phyloP scores from a whole-genome alignment of 2,888 invertebrate species.

The Loripinus fragilis region DNA sequence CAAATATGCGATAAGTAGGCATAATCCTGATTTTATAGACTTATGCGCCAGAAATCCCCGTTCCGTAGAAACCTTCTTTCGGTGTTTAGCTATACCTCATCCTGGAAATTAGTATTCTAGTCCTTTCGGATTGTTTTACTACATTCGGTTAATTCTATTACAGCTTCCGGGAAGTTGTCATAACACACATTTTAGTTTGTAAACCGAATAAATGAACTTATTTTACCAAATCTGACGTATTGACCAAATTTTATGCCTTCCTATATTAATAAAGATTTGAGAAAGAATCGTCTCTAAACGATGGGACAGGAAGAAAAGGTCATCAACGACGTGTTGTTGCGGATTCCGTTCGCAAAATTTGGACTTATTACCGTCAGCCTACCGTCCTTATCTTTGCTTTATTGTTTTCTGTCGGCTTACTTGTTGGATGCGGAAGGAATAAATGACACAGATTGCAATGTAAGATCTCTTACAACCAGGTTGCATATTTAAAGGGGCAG shows the following conservation, averaged over 20 bases:
- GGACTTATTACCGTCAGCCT: conserved; percentile 93
- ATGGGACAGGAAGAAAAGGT: conserved; percentile 37
- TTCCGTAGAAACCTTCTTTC: too few species aligned
- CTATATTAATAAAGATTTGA: too few species aligned
- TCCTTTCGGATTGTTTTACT: background rate
- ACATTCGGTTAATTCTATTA: background rate
- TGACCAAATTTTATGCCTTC: too few species aligned
- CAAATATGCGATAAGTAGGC: too few species aligned
- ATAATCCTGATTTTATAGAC: too few species aligned
- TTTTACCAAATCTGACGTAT: too few species aligned
- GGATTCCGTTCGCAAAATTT: conserved; percentile 85
- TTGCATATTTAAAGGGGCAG: too few species aligned
- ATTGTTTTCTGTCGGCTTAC: conserved; percentile 94
- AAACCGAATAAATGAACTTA: too few species aligned
- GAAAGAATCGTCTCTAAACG: conserved; percentile 3
- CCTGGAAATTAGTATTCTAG: too few species aligned
- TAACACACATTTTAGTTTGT: background rate
- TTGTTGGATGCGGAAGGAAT: conserved; percentile 96
- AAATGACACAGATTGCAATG: conserved; percentile 97
- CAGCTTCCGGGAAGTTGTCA: background rate
- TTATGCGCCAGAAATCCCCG: too few species aligned
- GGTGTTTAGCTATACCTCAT: too few species aligned
- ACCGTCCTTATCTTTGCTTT: conserved; percentile 92
- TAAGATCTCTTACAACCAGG: conserved; percentile 82
- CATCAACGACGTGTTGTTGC: conserved; percentile 83